Evolutionary conservation across 2,113 vertebrate genomes (phyloP).

Genomic region (Pitta sordida): DNA sequence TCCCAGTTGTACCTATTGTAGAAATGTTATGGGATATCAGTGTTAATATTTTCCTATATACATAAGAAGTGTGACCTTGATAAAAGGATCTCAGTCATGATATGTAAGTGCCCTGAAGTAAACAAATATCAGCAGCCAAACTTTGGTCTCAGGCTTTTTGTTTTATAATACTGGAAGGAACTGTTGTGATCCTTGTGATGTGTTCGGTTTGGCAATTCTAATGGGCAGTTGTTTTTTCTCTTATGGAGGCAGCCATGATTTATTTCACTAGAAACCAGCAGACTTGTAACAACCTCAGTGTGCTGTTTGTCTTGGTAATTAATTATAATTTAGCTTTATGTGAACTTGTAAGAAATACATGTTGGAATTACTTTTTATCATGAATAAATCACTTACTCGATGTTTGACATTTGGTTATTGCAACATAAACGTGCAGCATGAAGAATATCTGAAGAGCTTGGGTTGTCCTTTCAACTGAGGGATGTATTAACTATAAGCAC

Average conservation of each 20-base stretch:
- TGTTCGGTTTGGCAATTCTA: neutral
- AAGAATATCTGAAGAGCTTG: neutral
- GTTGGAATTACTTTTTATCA: neutral
- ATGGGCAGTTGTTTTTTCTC: neutral
- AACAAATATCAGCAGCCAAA: neutral
- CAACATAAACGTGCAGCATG: neutral
- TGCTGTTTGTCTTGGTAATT: neutral
- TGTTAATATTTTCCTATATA: neutral
- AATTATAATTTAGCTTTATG: neutral
- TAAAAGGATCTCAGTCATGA: neutral
- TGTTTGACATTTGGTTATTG: neutral
- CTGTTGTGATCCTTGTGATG: neutral
- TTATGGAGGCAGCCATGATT: neutral
- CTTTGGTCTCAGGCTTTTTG: neutral
- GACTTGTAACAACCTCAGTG: neutral
- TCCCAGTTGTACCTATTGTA: neutral
- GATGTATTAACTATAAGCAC: neutral
- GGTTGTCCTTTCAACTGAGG: neutral
- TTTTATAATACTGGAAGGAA: neutral
- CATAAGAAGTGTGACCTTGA: neutral
- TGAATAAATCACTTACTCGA: neutral
- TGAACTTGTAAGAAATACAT: slow-evolving; percentile 17
- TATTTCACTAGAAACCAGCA: neutral
- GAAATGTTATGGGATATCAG: neutral
- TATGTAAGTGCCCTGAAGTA: neutral